phyloP scores from a whole-genome alignment of 2,797 vertebrate species.

The Gymnoscopelus microlampas region DNA sequence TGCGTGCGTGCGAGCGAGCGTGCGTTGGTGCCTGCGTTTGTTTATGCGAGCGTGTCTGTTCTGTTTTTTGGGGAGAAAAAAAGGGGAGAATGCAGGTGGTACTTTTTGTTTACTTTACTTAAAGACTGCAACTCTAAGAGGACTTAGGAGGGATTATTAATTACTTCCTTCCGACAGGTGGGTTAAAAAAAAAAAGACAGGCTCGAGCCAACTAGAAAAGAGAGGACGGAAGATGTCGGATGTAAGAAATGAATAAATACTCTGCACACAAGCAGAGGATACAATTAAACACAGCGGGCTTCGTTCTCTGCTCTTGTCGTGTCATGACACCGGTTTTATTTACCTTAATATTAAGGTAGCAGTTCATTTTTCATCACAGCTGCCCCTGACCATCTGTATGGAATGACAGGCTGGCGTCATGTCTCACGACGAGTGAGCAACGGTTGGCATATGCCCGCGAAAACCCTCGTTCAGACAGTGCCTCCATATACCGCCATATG shows the following conservation, averaged over 20 bases:
- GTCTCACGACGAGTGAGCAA: conserved; percentile 14
- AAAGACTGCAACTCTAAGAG: conserved; percentile 14
- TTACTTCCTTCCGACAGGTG: conserved; percentile 9
- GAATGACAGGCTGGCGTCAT: conserved; percentile 24
- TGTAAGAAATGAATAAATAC: too few relatives aligned
- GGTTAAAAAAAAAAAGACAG: conserved; percentile 31
- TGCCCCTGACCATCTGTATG: not conserved
- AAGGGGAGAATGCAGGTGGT: conserved; percentile 18
- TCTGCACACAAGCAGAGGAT: conserved; percentile 39
- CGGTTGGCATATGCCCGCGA: not conserved
- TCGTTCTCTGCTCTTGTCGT: conserved; percentile 5
- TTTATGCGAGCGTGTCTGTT: not conserved
- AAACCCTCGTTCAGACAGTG: not conserved
- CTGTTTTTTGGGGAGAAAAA: not conserved
- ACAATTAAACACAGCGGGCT: conserved; percentile 40
- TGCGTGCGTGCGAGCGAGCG: not conserved
- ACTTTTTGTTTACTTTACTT: not conserved
- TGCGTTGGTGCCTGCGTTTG: not conserved
- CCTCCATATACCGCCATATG: not conserved
- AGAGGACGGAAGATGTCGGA: too few relatives aligned
- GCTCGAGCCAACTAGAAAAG: not conserved
- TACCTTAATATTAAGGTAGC: conserved; percentile 40
- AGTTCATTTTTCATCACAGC: conserved; percentile 43
- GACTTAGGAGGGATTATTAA: conserved; percentile 37
- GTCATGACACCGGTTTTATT: conserved; percentile 29